Conservation (phyloP, 53 echinoderm and acorn worm genomes). For the Holothuria scabra region DNA sequence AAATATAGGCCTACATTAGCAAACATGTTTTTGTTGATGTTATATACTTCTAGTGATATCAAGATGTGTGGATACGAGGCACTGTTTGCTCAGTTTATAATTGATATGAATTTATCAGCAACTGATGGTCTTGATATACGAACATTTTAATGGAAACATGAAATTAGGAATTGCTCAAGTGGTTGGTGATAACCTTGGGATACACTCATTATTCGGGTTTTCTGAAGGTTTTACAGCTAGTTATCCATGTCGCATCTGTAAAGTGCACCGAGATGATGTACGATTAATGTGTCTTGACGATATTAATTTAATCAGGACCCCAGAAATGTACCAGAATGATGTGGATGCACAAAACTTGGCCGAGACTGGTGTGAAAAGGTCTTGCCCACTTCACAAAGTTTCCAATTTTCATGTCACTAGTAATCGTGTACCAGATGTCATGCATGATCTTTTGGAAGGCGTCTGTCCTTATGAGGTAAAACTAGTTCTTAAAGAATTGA, state of each 20-base stretch:
- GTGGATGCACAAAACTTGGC: constrained; percentile 35
- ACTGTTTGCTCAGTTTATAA: constrained; percentile 54
- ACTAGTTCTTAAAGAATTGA: constrained; percentile 45
- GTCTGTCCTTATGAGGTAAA: constrained; percentile 56
- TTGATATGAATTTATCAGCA: constrained; percentile 42
- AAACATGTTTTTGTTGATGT: constrained; percentile 50
- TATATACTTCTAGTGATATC: constrained; percentile 52
- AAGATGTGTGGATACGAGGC: constrained; percentile 50
- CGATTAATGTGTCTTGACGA: constrained; percentile 8
- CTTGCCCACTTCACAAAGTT: constrained; percentile 41
- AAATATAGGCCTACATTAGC: constrained; percentile 48
- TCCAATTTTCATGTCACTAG: constrained; percentile 35
- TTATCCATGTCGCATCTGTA: constrained; percentile 55
- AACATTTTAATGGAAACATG: constrained; percentile 28
- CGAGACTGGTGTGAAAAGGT: constrained; percentile 48
- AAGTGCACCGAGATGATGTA: constrained; percentile 47
- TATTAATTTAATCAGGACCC: constrained; percentile 18
- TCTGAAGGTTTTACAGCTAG: constrained; percentile 48
- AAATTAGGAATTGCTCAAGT: constrained; percentile 40
- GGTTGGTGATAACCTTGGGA: constrained; percentile 43
- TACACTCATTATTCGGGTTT: no score
- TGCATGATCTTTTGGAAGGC: constrained; percentile 64
- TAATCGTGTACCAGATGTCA: constrained; percentile 55
- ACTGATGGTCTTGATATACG: constrained; percentile 51
- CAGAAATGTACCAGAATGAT: constrained; percentile 44